A percentile compares a stretch with the other conserved stretches of the same genome.
Conservation (phyloP, 2,113 vertebrate genomes). For the Mellivora capensis region DNA sequence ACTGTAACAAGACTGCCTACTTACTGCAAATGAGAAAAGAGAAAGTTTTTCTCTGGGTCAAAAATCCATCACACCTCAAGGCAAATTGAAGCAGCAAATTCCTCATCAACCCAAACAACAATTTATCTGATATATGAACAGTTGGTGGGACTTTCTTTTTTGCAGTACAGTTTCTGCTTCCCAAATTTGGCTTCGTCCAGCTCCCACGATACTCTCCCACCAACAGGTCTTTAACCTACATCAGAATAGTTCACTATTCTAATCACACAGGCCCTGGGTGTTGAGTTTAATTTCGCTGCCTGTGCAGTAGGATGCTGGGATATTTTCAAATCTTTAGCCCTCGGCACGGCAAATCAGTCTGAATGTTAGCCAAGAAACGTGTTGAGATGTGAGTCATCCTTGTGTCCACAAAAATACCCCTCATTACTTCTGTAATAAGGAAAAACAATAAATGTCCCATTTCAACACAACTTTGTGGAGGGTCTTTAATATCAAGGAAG, state of each 20-base stretch:
- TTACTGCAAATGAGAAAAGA: not conserved
- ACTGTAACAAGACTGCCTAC: not conserved
- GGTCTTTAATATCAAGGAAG: not conserved
- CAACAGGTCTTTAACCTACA: not conserved
- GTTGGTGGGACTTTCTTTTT: not conserved
- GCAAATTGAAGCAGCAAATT: conserved; percentile 3
- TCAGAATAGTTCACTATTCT: not conserved
- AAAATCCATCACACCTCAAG: conserved; percentile 19
- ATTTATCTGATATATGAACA: not conserved
- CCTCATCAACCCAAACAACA: not conserved
- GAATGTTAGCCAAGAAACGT: conserved; percentile 46
- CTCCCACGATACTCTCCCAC: not conserved
- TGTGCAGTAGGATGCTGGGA: not conserved
- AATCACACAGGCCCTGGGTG: not conserved
- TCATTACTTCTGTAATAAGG: not conserved
- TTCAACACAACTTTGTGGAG: not conserved
- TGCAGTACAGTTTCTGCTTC: not conserved
- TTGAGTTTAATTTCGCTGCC: conserved; percentile 53
- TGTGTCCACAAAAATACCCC: conserved; percentile 24
- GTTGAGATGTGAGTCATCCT: conserved; percentile 11
- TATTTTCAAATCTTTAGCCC: conserved; percentile 45
- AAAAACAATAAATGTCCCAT: not conserved
- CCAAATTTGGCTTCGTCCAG: not conserved
- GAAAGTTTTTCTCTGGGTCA: not conserved
- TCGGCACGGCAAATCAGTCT: not conserved